phyloP scores from a whole-genome alignment of 2,888 invertebrate species.

The Eupithecia centaureata region DNA sequence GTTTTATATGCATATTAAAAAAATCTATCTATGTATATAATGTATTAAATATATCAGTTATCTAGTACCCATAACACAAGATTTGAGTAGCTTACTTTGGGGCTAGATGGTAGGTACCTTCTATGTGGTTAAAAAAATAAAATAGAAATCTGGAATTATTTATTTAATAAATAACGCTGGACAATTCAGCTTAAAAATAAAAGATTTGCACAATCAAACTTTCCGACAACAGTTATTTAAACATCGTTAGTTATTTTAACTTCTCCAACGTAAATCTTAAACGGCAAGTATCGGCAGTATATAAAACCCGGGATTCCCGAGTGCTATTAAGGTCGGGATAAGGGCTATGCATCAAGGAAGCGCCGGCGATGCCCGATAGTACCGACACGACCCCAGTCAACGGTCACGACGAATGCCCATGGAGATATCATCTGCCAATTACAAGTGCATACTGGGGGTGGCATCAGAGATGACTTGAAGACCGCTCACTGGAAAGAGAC shows the following conservation, averaged over 20 bases:
- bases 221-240: background rate
- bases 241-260: background rate
- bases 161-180: too few relatives aligned
- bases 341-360: slow-evolving; percentile 53
- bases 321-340: slow-evolving; percentile 39
- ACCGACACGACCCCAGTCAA: slow-evolving; percentile 42
- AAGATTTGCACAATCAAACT: too few relatives aligned
- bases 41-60: too few relatives aligned
- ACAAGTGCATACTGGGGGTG: slow-evolving; percentile 23
- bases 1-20: too few relatives aligned
- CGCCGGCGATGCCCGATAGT: slow-evolving; percentile 59
- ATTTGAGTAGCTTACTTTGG: too few relatives aligned
- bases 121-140: too few relatives aligned
- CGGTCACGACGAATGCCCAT: slow-evolving; percentile 35
- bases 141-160: too few relatives aligned
- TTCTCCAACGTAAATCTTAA: background rate
- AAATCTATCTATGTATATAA: too few relatives aligned
- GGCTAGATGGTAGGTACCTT: too few relatives aligned
- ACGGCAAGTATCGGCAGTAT: background rate
- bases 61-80: too few relatives aligned
- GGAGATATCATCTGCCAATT: slow-evolving; percentile 38
- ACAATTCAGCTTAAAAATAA: too few relatives aligned
- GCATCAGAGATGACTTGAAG: slow-evolving; percentile 1
- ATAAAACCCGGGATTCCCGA: slow-evolving; percentile 5
- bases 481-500: background rate